Evolutionary conservation across 2,797 vertebrate species (phyloP), one percentile per base, ranked within the genome.

Genomic region (Malacoraja senta): DNA sequence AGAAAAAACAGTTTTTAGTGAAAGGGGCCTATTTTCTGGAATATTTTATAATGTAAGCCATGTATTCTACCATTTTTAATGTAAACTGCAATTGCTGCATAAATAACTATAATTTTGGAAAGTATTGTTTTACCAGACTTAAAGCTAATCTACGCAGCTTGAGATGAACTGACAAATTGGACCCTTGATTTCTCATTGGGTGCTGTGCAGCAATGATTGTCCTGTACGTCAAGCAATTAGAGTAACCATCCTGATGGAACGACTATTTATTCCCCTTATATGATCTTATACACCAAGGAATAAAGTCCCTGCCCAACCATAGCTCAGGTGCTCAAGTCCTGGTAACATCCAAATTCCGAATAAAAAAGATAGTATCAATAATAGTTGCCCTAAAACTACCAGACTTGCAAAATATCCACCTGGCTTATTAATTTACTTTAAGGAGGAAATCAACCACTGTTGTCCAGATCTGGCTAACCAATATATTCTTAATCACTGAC

Each of bases 121-220:
- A 44, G 0, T 35, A 21, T 80, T 38, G n/a, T 15, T 19, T 17
- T 19, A 38, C 35, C 32, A 80, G 78, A 80, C 13, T 44, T 80
- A 80, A 68, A 80, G 38, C 77, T 3, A 32, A 4, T 13, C 35
- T 3, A 78, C n/a, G 0, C 35, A 32, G 17, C 32, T 78, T 78
- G 77, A 78, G 77, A 78, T 78, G n/a, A 32, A 76, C n/a, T 80
- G 78, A 24, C 78, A 80, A 80, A 80, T 80, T 15, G 35, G 78
- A 38, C 35, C 78, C 35, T 17, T 77, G 29, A 80, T 80, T 80
- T 38, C 17, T 17, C n/a, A 17, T 6, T 38, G 0, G 77, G 77
- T 35, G 78, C 19, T 80, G 32, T 78, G n/a, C n/a, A 78, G 77
- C 44, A 53, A 53, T 53, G 29, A 76, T 80, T 21, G 78, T 17